Evolutionary conservation across 2,797 vertebrate genomes (phyloP), one percentile per base, ranked within the genome.

Genomic region (Lithobates pipiens): DNA sequence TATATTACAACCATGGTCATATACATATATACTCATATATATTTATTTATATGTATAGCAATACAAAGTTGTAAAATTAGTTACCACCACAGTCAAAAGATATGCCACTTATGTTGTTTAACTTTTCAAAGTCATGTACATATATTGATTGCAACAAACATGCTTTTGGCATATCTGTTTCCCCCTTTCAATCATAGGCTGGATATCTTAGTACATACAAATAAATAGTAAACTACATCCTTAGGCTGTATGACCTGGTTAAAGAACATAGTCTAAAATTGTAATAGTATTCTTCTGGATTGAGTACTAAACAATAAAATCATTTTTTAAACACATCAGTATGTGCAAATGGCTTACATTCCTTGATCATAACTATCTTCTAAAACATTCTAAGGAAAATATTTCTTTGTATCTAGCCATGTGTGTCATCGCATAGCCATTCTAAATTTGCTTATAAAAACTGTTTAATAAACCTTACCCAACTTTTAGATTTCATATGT

Each of bases 291-390:
- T n/a, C 42, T 21, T 69, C 27, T 54, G 67, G 6, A 80, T 39
- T 36, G 50, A 36, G 70, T 8, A 27, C 13, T 67, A 71, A 80
- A 71, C 68, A 71, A 42, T 39, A 5, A 61, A 80, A 57, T 25
- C 13, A 71, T 72, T 50, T 11, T 61, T 34, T 71, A 29, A 73
- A 81, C 36, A 72, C 36, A 27, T 80, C 23, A 72, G n/a, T 15
- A 42, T 63, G 27, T 82, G 34, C 21, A 42, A 73, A 29, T 73
- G 9, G 23, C 25, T 74, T 34, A 36, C 13, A 82, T 29, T 6
- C 10, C 34, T 74, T 74, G 65, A 25, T 61, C n/a, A 81, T 73
- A 36, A 13, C 18, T 63, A 10, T 73, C 10, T 57, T 36, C 46
- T 57, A 5, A 67, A 65, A 29, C 25, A 67, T 67, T 67, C 27